A percentile compares a stretch with the other conserved stretches of the same genome.
These are phyloP conservation scores for Anarhynchus alexandrinus DNA, from an alignment of 2,113 vertebrate species.

Conservation along the genomic window DNA sequence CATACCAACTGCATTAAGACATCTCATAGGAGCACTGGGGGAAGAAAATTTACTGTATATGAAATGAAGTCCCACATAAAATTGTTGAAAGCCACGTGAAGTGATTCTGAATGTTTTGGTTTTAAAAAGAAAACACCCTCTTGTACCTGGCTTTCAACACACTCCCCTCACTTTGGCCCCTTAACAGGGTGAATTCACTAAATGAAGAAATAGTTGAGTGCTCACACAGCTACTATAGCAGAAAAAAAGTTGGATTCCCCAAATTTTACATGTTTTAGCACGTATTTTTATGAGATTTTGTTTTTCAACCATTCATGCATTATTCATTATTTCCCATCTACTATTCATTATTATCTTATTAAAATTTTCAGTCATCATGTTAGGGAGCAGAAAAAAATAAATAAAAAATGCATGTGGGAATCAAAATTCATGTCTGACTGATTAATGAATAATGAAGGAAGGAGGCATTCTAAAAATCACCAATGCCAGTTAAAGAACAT, in stretches of 20 bases:
- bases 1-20: background rate
- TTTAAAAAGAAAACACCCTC: background rate
- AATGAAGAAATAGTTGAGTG: background rate
- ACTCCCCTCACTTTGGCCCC: background rate
- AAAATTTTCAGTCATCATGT: background rate
- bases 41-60: background rate
- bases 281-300: background rate
- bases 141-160: background rate
- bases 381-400: slow-evolving; percentile 24
- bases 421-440: background rate
- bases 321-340: slow-evolving; percentile 1
- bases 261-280: background rate
- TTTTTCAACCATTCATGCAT: background rate
- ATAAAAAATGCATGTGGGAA: slow-evolving; percentile 13
- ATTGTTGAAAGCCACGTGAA: background rate
- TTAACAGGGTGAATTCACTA: background rate
- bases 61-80: background rate
- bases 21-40: background rate
- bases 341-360: slow-evolving; percentile 36
- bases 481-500: background rate
- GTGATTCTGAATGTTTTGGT: background rate
- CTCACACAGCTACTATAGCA: background rate
- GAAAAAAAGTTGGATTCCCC: background rate
- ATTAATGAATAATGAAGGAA: slow-evolving; percentile 28
- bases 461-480: background rate